These are phyloP conservation scores for Gila orcuttii DNA, from an alignment of 2,113 vertebrate species.

Conservation along the genomic window DNA sequence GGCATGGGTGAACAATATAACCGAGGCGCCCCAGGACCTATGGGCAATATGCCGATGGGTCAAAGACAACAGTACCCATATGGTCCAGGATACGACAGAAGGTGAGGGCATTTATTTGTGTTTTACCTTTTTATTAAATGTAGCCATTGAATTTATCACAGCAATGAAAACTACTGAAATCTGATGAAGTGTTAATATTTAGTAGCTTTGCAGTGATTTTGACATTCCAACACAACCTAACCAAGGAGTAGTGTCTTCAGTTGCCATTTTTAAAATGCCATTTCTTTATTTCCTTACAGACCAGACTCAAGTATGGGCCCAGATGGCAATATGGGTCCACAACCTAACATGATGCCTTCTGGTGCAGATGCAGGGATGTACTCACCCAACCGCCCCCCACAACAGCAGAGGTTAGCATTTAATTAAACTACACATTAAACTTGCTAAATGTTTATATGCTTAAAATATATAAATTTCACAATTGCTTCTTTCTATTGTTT, in stretches of 20 bases:
- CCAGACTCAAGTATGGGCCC: constrained; percentile 90
- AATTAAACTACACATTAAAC: background rate
- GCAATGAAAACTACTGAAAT: background rate
- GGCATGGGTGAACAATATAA: constrained; percentile 93
- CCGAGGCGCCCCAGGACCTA: constrained; percentile 85
- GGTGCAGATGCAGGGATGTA: constrained; percentile 96
- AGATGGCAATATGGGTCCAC: constrained; percentile 86
- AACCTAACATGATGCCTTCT: constrained; percentile 93
- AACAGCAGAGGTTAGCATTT: constrained; percentile 84
- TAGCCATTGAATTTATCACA: background rate
- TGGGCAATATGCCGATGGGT: constrained; percentile 89
- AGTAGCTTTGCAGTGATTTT: background rate
- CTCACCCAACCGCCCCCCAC: constrained; percentile 91
- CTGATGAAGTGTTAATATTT: background rate
- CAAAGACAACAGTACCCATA: constrained; percentile 95
- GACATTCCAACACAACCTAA: background rate
- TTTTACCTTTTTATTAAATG: background rate
- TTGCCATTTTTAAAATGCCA: background rate
- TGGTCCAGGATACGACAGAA: constrained; percentile 87
- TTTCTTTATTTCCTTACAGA: constrained; percentile 68
- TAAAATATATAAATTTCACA: background rate
- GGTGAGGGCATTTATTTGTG: constrained; percentile 59
- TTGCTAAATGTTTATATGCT: background rate
- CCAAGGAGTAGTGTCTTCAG: background rate
- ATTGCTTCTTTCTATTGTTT: background rate